phyloP scores from a whole-genome alignment of 2,888 invertebrate genomes.

The Drosophila pseudotakahashii region DNA sequence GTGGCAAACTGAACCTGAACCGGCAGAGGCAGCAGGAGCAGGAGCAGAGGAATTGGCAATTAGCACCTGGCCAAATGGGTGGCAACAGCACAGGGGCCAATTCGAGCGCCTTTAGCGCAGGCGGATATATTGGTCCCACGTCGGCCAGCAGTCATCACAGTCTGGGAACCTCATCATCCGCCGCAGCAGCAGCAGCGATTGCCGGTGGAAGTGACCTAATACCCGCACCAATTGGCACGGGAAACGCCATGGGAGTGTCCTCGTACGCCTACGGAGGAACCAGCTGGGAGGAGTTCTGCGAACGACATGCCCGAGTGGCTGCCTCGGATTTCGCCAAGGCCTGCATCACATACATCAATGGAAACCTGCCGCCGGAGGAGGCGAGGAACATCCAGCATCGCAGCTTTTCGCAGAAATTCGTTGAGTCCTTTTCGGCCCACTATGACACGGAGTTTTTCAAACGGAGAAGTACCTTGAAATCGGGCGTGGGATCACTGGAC shows the following conservation, averaged over 20 bases:
- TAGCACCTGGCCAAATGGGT: constrained; percentile 67
- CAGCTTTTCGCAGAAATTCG: constrained; percentile 92
- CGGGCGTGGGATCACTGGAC: constrained; percentile 84
- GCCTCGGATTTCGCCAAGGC: constrained; percentile 95
- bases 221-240: constrained; percentile 76
- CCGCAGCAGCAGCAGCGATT: constrained; percentile 34
- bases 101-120: constrained; percentile 77
- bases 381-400: constrained; percentile 89
- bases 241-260: constrained; percentile 50
- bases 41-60: constrained; percentile 36
- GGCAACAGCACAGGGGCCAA: constrained; percentile 77
- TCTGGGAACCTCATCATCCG: constrained; percentile 19
- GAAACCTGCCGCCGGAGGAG: constrained; percentile 88
- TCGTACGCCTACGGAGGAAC: constrained; percentile 84
- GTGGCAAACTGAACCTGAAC: constrained; percentile 44
- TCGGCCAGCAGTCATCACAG: constrained; percentile 45
- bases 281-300: constrained; percentile 93
- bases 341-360: constrained; percentile 91
- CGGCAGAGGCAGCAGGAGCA: constrained; percentile 33
- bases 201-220: constrained; percentile 76
- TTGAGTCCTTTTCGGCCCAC: constrained; percentile 93
- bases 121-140: constrained; percentile 81
- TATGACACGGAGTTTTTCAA: constrained; percentile 91
- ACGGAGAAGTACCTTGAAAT: constrained; percentile 85
- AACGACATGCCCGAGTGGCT: constrained; percentile 93